These are phyloP conservation scores for Pilophorus perplexus DNA, from an alignment of 2,888 invertebrate genomes.

Conservation along the genomic window DNA sequence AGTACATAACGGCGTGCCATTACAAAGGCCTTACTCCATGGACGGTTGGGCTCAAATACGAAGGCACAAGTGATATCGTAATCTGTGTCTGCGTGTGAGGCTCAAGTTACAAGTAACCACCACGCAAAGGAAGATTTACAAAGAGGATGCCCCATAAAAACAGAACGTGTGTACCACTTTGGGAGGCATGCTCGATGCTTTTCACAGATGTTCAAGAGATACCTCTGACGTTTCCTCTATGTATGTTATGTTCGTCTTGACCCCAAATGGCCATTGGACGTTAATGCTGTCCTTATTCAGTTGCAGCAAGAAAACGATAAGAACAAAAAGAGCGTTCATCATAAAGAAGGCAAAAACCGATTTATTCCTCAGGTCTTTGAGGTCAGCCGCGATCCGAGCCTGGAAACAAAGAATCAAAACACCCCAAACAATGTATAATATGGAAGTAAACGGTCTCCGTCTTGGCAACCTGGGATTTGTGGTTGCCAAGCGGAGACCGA, in stretches of 20 bases:
- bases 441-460: slow-evolving; percentile 27
- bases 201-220: slow-evolving; percentile 47
- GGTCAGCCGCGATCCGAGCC: slow-evolving; percentile 84
- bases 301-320: slow-evolving; percentile 98
- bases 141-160: slow-evolving; percentile 25
- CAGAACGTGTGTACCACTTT: slow-evolving; percentile 31
- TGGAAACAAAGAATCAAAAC: slow-evolving; percentile 56
- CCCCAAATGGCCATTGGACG: slow-evolving; percentile 94
- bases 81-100: slow-evolving; percentile 18
- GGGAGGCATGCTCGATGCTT: slow-evolving; percentile 40
- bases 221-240: slow-evolving; percentile 91
- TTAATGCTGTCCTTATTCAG: slow-evolving; percentile 97
- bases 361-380: slow-evolving; percentile 94
- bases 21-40: too few relatives aligned
- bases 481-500: slow-evolving; percentile 37
- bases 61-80: too few relatives aligned
- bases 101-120: slow-evolving; percentile 31
- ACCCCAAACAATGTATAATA: slow-evolving; percentile 34
- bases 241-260: slow-evolving; percentile 92
- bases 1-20: too few relatives aligned
- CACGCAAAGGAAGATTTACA: slow-evolving; percentile 37
- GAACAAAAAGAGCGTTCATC: slow-evolving; percentile 98
- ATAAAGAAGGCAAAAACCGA: slow-evolving; percentile 97
- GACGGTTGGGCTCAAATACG: too few relatives aligned
- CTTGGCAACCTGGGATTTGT: neutral